Conservation (phyloP, 64 coral and sea anemone genomes). For the Acropora tenuis region DNA sequence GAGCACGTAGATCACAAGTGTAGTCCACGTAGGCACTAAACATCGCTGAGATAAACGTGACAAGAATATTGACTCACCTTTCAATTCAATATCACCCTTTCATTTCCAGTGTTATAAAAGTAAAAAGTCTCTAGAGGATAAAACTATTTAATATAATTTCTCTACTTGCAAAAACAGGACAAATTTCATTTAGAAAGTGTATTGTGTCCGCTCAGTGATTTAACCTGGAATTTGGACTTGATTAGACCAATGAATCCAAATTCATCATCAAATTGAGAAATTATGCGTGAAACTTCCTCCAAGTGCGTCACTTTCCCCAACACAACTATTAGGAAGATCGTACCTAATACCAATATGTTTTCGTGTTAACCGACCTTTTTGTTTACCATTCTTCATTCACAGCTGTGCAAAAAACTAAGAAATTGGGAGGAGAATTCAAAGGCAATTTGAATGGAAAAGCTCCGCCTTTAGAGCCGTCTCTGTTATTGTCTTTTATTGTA, state of each 20-base stretch:
- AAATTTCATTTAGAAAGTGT: not conserved
- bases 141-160: not conserved
- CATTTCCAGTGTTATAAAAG: not conserved
- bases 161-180: not conserved
- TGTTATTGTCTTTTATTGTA: not conserved
- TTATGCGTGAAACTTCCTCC: no score
- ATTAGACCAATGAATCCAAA: no score
- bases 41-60: not conserved
- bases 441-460: not conserved
- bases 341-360: no score
- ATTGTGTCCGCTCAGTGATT: no score
- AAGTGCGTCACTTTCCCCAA: no score
- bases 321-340: no score
- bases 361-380: not conserved
- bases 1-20: not conserved
- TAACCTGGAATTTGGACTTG: no score
- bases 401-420: not conserved
- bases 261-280: no score
- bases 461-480: slow-evolving; percentile 4
- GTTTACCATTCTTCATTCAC: not conserved
- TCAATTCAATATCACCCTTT: not conserved
- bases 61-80: not conserved
- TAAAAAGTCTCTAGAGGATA: slow-evolving; percentile 6
- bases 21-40: not conserved
- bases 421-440: slow-evolving; percentile 19